Percentiles rank a stretch among this genome's conserved stretches.
phyloP scores from a whole-genome alignment of 2,888 invertebrate genomes.

The Zygaena filipendulae region DNA sequence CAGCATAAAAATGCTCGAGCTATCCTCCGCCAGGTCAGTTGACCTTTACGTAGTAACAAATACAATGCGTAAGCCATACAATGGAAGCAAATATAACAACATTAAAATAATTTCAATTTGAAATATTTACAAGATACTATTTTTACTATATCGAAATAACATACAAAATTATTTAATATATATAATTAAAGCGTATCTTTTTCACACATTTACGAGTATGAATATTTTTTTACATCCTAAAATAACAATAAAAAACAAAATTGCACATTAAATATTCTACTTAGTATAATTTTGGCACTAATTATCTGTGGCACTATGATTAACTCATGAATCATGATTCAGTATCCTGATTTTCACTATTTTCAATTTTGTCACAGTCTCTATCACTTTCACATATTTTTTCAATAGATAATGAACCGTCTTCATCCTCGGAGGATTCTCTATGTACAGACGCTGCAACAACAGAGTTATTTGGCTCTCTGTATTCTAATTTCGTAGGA shows the following conservation, averaged over 20 bases:
- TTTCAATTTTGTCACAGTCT: constrained; percentile 55
- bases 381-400: constrained; percentile 52
- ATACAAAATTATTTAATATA: constrained; percentile 36
- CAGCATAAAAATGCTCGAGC: too few species aligned
- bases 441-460: constrained; percentile 40
- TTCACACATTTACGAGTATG: constrained; percentile 47
- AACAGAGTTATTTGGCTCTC: constrained; percentile 53
- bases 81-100: constrained; percentile 61
- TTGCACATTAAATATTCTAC: constrained; percentile 65
- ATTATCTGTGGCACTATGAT: constrained; percentile 71
- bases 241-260: constrained; percentile 57
- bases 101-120: constrained; percentile 44
- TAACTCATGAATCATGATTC: constrained; percentile 50
- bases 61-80: constrained; percentile 48
- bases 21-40: too few species aligned
- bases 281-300: constrained; percentile 73
- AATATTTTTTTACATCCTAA: constrained; percentile 49
- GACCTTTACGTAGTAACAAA: constrained; percentile 51
- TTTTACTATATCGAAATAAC: constrained; percentile 43
- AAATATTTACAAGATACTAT: constrained; percentile 52
- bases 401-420: constrained; percentile 30
- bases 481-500: constrained; percentile 78
- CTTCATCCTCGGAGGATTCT: constrained; percentile 69
- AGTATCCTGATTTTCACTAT: constrained; percentile 48
- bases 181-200: constrained; percentile 64